These are phyloP conservation scores for Notolabrus celidotus DNA, from an alignment of 2,797 vertebrate species.

Conservation along the genomic window DNA sequence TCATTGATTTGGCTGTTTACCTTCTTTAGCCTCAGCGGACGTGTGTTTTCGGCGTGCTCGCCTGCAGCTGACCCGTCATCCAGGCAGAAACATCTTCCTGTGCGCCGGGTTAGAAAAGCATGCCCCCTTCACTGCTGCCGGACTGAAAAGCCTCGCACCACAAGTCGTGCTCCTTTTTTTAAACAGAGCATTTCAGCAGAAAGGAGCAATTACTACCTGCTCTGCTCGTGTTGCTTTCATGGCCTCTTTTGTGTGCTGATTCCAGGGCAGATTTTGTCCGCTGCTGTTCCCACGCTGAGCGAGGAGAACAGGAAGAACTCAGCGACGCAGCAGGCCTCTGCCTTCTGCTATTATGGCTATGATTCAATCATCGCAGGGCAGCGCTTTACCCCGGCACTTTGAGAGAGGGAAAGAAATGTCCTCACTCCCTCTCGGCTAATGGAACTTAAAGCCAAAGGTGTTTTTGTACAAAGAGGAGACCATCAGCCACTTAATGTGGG, in stretches of 20 bases:
- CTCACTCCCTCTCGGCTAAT: conserved; percentile 61
- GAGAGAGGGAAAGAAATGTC: conserved; percentile 56
- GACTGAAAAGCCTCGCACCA: conserved; percentile 42
- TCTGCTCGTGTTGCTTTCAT: conserved; percentile 52
- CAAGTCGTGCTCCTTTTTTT: conserved; percentile 43
- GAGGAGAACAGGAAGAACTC: conserved; percentile 81
- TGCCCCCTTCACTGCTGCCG: conserved; percentile 32
- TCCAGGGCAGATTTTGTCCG: conserved; percentile 72
- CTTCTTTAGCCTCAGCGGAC: conserved; percentile 16
- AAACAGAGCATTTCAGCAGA: conserved; percentile 47
- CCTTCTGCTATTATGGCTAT: conserved; percentile 82
- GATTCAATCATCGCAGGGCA: conserved; percentile 80
- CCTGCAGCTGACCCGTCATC: conserved; percentile 50
- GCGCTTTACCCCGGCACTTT: conserved; percentile 58
- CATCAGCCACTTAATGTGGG: conserved; percentile 70
- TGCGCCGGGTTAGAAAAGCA: conserved; percentile 38
- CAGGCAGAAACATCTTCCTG: conserved; percentile 29
- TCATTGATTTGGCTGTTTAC: conserved; percentile 57
- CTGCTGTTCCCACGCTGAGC: conserved; percentile 78
- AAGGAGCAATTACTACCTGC: conserved; percentile 71
- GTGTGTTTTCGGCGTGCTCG: conserved; percentile 36
- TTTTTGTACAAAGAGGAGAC: conserved; percentile 63
- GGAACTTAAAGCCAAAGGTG: conserved; percentile 75
- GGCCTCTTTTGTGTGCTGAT: conserved; percentile 70
- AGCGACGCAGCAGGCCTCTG: conserved; percentile 74